Base-by-base conservation (phyloP, 2,113 vertebrate genomes). In the Strix uralensis region DNA sequence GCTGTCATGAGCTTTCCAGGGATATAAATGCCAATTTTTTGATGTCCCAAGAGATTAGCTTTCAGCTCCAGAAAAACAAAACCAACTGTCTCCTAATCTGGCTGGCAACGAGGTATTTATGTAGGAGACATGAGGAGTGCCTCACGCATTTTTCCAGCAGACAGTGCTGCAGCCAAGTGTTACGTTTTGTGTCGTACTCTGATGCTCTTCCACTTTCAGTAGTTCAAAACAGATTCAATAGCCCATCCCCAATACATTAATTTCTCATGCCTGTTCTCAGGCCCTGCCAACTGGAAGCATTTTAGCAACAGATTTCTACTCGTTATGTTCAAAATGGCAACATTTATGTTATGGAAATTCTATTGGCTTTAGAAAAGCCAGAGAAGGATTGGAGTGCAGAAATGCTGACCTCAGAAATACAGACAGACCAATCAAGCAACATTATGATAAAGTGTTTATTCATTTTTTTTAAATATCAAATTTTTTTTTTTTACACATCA, bases 391-490 rank as follows among this genome's bases (percentile, higher is more conserved):
- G 52, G 40, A 81, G 32, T 11, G 25, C 30, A n/a, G 17, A 46
- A 36, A 38, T 52, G 44, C 49, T 46, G 29, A 40, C 49, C 42
- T 62, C 70, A 93, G 72, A 81, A 92, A 94, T 13, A 90, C 49
- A 91, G 72, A 88, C 72, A 96, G 55, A 91, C 47, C 59, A 72
- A 92, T 5, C 85, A 82, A 75, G 92, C 91, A 93, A 85, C 62
- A 22, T 96, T 94, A 74, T 95, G 80, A 96, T 97, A 97, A 97
- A 97, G 83, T 93, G 84, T 96, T 97, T 97, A 97, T 97, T 97
- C 13, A 1, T 91, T 92, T 92, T 92, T 51, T 94, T 97, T 93
- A 93, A 97, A 97, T 96, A 97, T 97, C 95, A 97, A 97, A 97
- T 84, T 95, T 84, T 92, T 88, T 88, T 55, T 72, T 88, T 95